Evolutionary conservation across 2,113 vertebrate species (phyloP), one percentile per base, ranked within the genome.

Genomic region (Rhynchomys soricoides): DNA sequence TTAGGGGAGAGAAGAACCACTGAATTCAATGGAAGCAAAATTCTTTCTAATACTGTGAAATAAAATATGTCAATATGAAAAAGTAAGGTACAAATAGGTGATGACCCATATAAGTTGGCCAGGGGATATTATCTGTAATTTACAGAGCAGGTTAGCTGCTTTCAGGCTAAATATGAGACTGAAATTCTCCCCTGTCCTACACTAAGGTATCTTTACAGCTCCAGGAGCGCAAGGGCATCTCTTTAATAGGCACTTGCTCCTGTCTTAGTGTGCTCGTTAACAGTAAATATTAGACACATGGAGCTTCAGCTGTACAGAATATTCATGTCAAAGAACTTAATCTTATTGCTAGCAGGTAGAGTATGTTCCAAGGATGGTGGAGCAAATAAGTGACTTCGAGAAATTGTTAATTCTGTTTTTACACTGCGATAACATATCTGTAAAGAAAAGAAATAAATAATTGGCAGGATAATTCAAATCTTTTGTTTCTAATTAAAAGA

Each of bases 401-500:
- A 50, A 70, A 37, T 59, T 48, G 13, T 66, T 95, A 45, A 68
- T 16, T 26, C 22, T 89, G 73, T 91, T 82, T 77, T 64, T 22
- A 71, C 3, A 82, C 50, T 8, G n/a, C 45, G 7, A 9, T 89
- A 1, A 4, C 6, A 71, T 45, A 85, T 92, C 3, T 66, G 1
- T 40, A 77, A 55, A 95, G 21, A 66, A 59, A 89, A 64, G 59
- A 87, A 82, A 64, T 52, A 81, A 22, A 55, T 79, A 26, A 45
- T 68, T 70, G 2, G 9, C 29, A 37, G 43, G 24, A 75, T 40
- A 90, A 88, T 40, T 73, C 34, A 82, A 17, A 78, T 37, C 9
- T 59, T 16, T 22, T 26, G 70, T 91, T 91, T 83, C 16, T 91
- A 89, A 79, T 74, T 86, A 45, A 34, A 81, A 81, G 37, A 94